phyloP scores from a whole-genome alignment of 2,797 vertebrate genomes.

The Pseudochaenichthys georgianus region DNA sequence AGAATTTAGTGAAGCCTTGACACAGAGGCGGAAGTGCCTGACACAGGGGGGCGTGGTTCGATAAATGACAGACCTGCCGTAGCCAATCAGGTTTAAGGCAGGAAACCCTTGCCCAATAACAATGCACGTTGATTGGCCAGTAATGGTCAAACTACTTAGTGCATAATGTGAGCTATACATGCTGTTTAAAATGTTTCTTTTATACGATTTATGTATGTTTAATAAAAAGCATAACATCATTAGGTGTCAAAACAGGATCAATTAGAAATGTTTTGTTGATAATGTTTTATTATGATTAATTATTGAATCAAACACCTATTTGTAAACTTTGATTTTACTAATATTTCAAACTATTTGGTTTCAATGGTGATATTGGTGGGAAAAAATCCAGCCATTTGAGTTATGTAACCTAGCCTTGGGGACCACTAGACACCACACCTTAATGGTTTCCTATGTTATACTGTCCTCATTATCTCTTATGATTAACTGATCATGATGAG shows the following conservation, averaged over 20 bases:
- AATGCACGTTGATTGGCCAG: neutral
- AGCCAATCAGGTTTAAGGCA: conserved; percentile 52
- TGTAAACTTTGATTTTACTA: neutral
- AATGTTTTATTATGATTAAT: neutral
- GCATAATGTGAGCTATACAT: neutral
- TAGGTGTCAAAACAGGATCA: too few relatives aligned
- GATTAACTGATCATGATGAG: conserved; percentile 16
- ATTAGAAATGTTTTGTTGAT: neutral
- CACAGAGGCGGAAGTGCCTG: conserved; percentile 81
- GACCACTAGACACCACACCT: conserved; percentile 10
- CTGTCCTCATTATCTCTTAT: neutral
- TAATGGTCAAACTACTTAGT: neutral
- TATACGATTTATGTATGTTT: too few relatives aligned
- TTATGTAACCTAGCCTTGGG: neutral
- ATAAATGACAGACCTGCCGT: conserved; percentile 7
- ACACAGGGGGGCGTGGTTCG: conserved; percentile 44
- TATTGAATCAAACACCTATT: neutral
- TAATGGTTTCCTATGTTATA: conserved; percentile 16
- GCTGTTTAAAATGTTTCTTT: neutral
- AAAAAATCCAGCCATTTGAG: neutral
- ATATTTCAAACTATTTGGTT: neutral
- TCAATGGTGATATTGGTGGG: neutral
- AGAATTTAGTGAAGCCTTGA: conserved; percentile 55
- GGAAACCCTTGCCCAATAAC: conserved; percentile 31
- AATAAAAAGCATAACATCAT: too few relatives aligned